Conservation (phyloP, 35 echinoderm and acorn worm species). For the Diadema setosum region DNA sequence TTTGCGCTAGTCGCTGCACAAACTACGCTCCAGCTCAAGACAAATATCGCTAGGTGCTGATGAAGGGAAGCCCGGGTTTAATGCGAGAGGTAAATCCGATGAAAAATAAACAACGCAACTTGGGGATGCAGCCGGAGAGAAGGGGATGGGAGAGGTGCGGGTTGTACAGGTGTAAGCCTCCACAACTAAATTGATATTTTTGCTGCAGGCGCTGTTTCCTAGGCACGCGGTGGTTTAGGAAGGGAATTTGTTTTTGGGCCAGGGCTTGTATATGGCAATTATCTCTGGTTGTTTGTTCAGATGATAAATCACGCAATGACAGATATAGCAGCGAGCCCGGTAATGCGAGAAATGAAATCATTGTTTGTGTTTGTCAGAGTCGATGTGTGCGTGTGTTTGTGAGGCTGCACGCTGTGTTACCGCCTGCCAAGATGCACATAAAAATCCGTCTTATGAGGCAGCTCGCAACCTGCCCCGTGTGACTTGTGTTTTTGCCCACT, state of each 20-base stretch:
- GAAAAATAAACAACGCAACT: constrained; percentile 25
- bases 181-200: constrained; percentile 23
- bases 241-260: constrained; percentile 18
- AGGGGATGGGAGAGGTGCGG: background rate
- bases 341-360: constrained; percentile 33
- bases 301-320: constrained; percentile 23
- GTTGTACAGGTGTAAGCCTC: constrained; percentile 18
- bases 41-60: background rate
- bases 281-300: constrained; percentile 16
- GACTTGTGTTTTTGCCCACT: background rate
- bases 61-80: background rate
- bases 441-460: no score
- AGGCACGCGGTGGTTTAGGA: background rate
- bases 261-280: constrained; percentile 30
- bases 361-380: constrained; percentile 14
- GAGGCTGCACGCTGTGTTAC: no score
- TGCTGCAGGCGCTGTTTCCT: constrained; percentile 12
- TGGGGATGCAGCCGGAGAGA: background rate
- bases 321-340: background rate
- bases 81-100: constrained; percentile 21
- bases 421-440: no score
- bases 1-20: constrained; percentile 25
- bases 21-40: constrained; percentile 14
- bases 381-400: background rate
- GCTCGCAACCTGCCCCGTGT: no score